Evolutionary conservation across 2,888 invertebrate species (phyloP), one percentile per base, ranked within the genome.

Genomic region (Drosophila borborema): DNA sequence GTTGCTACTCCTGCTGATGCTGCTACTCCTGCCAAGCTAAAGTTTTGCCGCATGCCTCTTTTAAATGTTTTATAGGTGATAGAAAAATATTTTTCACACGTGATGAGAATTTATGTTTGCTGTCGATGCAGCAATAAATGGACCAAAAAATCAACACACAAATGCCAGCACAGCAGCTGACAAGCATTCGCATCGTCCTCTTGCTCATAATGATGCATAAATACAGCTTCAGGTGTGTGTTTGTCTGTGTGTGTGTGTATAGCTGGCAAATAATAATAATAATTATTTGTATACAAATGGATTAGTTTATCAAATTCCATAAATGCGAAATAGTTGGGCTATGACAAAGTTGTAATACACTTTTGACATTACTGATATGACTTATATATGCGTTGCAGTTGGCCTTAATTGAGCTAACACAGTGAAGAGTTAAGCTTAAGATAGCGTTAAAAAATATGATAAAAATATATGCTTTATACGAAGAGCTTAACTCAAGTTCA

Each of bases 41-140:
- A 66, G 62, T 81, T 72, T 76, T 82, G 79, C 83, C 82, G 63
- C 77, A 66, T 80, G 86, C 72, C 75, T 73, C 72, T 67, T 72
- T 77, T 69, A 89, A 86, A 86, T 85, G 75, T 77, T 86, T 84
- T 82, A 81, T 81, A 88, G 89, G 89, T 90, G 90, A 90, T 86
- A 86, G 83, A 85, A 90, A 91, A 91, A 91, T 91, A 91, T 91
- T 91, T 91, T 88, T 83, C 85, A 90, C 90, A 91, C 91, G 91
- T 91, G 91, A 91, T 91, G 86, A 84, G 91, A 91, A 91, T 91
- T 91, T 91, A 91, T 91, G 65, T 73, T 71, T 80, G 84, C 72
- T 66, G 74, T 77, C 72, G 81, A 77, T 65, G 66, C 75, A 72
- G 60, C 82, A 77, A 72, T 74, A 71, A 80, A 82, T 72, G 62